Base-by-base conservation (phyloP, 2,797 vertebrate genomes). In the Thalassophryne amazonica region DNA sequence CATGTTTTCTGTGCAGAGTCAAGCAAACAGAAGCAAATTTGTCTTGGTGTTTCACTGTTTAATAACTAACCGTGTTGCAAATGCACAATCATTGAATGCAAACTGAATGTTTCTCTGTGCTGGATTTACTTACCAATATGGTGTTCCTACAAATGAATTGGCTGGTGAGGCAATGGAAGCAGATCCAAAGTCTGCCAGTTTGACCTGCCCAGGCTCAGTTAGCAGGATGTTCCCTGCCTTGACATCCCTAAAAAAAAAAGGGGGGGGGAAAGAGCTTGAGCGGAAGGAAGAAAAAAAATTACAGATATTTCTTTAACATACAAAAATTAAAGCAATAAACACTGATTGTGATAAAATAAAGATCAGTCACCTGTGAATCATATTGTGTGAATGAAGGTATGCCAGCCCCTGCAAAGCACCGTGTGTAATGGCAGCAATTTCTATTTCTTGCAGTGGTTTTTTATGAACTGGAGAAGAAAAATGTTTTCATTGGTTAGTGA, bases 121-220 rank as follows among this genome's bases (percentile, higher is more conserved):
- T 19, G 18, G 21, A 34, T 32, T 25, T 8, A 27, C 93, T 92
- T 76, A 99, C 97, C 97, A 99, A 92, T 99, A 99, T 84, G 97
- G 97, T n/a, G 96, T 99, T 89, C 97, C 97, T 83, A 99, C 97
- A 89, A 98, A 99, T 65, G 97, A 99, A 89, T 99, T 99, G 84
- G 97, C 97, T 78, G 97, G 97, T 74, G 96, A 97, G 68, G 94
- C 96, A 57, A 99, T 98, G 78, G 97, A 98, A 84, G 97, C 96
- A 25, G 97, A 99, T 83, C 97, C 97, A 76, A 99, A 99, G 84
- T 99, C 97, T 56, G 97, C 97, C 82, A 99, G 93, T 85, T 99
- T 99, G 83, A 99, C 97, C 85, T 91, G 95, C 62, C 97, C 97
- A 4, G 97, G 97, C 86, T 99, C 97, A 19, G 97, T 99, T 76